Conservation (phyloP, 2,888 invertebrate genomes). For the Drosophila lutescens region DNA sequence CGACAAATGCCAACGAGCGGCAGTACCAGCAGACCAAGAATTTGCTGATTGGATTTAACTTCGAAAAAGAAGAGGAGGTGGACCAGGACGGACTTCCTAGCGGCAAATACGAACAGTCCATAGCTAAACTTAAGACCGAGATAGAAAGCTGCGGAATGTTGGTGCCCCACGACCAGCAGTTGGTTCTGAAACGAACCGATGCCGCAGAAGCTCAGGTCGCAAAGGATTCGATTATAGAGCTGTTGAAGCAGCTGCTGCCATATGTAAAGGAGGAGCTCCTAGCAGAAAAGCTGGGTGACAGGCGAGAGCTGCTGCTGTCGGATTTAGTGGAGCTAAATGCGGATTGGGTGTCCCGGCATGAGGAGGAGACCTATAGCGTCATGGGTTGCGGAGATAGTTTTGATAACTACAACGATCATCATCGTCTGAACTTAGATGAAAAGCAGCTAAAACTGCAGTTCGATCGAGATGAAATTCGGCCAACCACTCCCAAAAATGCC, state of each 20-base stretch:
- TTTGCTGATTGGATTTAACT: constrained; percentile 82
- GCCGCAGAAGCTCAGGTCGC: not conserved
- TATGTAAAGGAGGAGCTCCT: constrained; percentile 54
- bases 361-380: constrained; percentile 74
- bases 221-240: constrained; percentile 44
- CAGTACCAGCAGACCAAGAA: constrained; percentile 84
- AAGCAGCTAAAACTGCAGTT: constrained; percentile 54
- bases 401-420: constrained; percentile 83
- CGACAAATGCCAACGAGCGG: constrained; percentile 83
- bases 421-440: constrained; percentile 47
- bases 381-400: constrained; percentile 83
- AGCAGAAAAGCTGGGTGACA: constrained; percentile 33
- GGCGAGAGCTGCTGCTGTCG: constrained; percentile 50
- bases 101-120: constrained; percentile 77
- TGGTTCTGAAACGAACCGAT: constrained; percentile 59
- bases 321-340: constrained; percentile 75
- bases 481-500: not conserved
- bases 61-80: constrained; percentile 39
- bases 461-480: not conserved
- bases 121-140: constrained; percentile 71
- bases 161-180: constrained; percentile 67
- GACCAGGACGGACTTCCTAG: not conserved
- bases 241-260: constrained; percentile 68
- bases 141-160: constrained; percentile 82
- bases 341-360: constrained; percentile 61